Evolutionary conservation across 1,140 invertebrate species (phyloP).

Genomic region (Aphaenogaster ashmeadi): DNA sequence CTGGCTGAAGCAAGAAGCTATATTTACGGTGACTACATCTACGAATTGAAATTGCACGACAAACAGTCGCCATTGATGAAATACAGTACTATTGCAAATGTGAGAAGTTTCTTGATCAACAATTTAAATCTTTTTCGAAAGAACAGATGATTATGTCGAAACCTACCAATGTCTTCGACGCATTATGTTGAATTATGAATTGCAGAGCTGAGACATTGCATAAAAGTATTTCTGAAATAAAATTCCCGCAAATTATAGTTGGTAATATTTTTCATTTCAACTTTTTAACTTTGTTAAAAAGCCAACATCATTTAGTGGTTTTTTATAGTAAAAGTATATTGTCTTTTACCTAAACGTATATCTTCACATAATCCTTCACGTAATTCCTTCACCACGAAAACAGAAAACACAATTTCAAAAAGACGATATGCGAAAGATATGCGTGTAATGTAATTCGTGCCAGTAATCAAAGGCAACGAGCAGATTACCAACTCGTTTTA

Average conservation of each 20-base stretch:
- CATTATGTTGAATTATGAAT: background rate
- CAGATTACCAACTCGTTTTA: slow-evolving; percentile 5
- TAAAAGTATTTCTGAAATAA: slow-evolving; percentile 6
- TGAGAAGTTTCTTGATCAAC: background rate
- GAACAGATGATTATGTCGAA: background rate
- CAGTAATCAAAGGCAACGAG: slow-evolving; percentile 19
- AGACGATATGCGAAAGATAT: background rate
- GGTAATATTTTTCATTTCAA: background rate
- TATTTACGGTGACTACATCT: background rate
- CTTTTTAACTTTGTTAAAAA: slow-evolving; percentile 8
- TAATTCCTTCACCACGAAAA: background rate
- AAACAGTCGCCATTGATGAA: background rate
- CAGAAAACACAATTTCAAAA: background rate
- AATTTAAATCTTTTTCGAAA: background rate
- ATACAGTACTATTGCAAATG: background rate
- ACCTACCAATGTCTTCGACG: background rate
- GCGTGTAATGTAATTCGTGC: background rate
- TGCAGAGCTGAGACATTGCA: background rate
- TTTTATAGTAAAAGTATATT: background rate
- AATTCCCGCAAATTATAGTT: background rate
- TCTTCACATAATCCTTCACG: background rate
- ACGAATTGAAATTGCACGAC: background rate
- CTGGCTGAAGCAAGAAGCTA: background rate
- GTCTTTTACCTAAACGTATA: background rate
- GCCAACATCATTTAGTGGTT: background rate